Evolutionary conservation across 2,113 vertebrate species (phyloP), one percentile per base, ranked within the genome.

Genomic region (Micronycteris hirsuta): DNA sequence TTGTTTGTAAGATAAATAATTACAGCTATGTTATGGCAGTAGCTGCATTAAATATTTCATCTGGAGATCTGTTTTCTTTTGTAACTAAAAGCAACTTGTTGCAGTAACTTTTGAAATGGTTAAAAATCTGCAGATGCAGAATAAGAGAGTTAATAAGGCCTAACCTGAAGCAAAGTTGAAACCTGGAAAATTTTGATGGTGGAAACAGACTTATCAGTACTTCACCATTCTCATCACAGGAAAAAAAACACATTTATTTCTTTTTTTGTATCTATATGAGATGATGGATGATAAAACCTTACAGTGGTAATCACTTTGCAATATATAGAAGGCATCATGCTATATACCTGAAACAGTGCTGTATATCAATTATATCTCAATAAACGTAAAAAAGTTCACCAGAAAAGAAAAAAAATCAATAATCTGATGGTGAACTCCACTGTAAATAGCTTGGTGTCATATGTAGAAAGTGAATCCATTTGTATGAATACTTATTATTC

Each of bases 31-130:
- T n/a, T 97, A 98, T 49, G 94, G 93, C 87, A 95, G 95, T 86
- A 98, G 97, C 95, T 96, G 56, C 96, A 97, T 97, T 96, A 95
- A 96, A 91, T 14, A 98, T 97, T 96, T 95, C 93, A 97, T 0
- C 83, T 96, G 95, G 78, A 85, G 73, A 97, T 73, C 92, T 98
- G 77, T 86, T 95, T 93, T 81, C 28, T 63, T 94, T 86, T 8
- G 22, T 91, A 90, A 86, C 61, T 84, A 81, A 77, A 71, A 8
- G 78, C 95, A 97, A 98, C 98, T 98, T 98, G 97, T 98, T 94
- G 96, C 93, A 91, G 74, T 85, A 49, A 7, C 63, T 88, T 95
- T 8, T 52, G 47, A 71, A 38, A 93, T 78, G 12, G 20, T 47
- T 91, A 73, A 91, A 87, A 76, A 96, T 65, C 84, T 56, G 61